These are phyloP conservation scores for Planiliza haematocheilus DNA, from an alignment of 2,113 vertebrate species.

Conservation along the genomic window DNA sequence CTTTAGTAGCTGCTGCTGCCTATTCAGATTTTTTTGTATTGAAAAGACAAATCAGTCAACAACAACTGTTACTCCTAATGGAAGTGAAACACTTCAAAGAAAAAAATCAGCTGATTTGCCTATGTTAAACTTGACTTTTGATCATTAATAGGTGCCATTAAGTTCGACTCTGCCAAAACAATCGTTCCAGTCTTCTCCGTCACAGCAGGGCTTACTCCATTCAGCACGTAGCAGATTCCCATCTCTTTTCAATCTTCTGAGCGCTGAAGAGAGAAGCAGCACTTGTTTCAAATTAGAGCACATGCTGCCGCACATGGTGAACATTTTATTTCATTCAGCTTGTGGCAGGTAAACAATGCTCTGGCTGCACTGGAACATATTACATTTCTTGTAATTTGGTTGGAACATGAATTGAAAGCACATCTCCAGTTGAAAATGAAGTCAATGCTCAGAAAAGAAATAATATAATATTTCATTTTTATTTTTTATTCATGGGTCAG, in stretches of 20 bases:
- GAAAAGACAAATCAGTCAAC: no score
- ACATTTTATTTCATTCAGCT: slow-evolving; percentile 51
- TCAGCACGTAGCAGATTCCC: slow-evolving; percentile 16
- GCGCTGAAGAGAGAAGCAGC: not conserved
- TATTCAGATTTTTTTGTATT: no score
- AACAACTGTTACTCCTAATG: no score
- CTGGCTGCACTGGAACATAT: slow-evolving; percentile 47
- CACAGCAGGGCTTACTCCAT: slow-evolving; percentile 10
- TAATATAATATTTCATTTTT: slow-evolving; percentile 37
- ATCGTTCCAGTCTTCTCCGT: slow-evolving; percentile 3
- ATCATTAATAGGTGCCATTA: no score
- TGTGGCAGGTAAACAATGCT: slow-evolving; percentile 46
- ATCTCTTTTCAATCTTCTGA: slow-evolving; percentile 17
- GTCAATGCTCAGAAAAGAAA: slow-evolving; percentile 29
- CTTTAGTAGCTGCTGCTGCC: no score
- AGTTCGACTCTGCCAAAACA: not conserved
- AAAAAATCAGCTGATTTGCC: no score
- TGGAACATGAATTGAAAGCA: slow-evolving; percentile 19
- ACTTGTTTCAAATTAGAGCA: slow-evolving; percentile 37
- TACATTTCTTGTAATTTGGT: slow-evolving; percentile 43
- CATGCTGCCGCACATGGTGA: slow-evolving; percentile 29
- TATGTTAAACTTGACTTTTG: no score
- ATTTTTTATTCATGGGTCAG: slow-evolving; percentile 55
- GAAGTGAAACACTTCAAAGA: no score
- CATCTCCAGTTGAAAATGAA: slow-evolving; percentile 43